A percentile compares a stretch with the other conserved stretches of the same genome.
Evolutionary conservation across 2,888 invertebrate species (phyloP).

Genomic region (Drosophila aldrichi): DNA sequence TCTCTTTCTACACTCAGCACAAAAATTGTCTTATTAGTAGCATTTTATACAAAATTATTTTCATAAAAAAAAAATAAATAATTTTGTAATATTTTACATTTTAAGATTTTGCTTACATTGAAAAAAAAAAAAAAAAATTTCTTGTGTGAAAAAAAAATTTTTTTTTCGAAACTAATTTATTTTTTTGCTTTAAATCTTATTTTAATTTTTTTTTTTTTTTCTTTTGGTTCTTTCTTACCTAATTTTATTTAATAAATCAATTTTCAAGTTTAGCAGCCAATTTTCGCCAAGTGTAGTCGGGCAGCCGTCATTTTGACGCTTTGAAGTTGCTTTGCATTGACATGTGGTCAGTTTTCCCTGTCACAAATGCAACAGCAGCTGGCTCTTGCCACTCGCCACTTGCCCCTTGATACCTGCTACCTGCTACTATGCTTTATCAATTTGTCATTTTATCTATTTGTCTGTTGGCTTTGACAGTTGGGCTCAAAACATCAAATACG

Average conservation of each 20-base stretch:
- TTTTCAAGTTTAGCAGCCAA: not conserved
- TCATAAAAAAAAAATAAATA: no score
- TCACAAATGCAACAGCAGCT: constrained; percentile 19
- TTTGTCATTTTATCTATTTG: constrained; percentile 27
- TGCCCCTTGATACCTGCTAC: not conserved
- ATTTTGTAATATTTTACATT: no score
- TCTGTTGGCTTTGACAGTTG: constrained; percentile 42
- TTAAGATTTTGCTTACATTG: no score
- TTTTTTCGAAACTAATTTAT: no score
- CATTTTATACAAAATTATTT: no score
- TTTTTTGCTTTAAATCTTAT: no score
- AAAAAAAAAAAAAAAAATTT: no score
- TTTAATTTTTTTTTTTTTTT: not conserved
- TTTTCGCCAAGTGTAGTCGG: not conserved
- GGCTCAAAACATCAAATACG: constrained; percentile 27
- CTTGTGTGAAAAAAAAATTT: no score
- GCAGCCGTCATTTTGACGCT: constrained; percentile 63
- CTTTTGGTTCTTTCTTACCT: not conserved
- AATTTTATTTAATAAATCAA: not conserved
- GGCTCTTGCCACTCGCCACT: constrained; percentile 26
- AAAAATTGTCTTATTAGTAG: not conserved
- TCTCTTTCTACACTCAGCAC: not conserved
- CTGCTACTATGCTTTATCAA: constrained; percentile 2
- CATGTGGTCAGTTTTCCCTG: constrained; percentile 72
- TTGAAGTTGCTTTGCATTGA: constrained; percentile 73